Conservation (phyloP, 2,888 invertebrate genomes). For the Drosophila buzzatii region DNA sequence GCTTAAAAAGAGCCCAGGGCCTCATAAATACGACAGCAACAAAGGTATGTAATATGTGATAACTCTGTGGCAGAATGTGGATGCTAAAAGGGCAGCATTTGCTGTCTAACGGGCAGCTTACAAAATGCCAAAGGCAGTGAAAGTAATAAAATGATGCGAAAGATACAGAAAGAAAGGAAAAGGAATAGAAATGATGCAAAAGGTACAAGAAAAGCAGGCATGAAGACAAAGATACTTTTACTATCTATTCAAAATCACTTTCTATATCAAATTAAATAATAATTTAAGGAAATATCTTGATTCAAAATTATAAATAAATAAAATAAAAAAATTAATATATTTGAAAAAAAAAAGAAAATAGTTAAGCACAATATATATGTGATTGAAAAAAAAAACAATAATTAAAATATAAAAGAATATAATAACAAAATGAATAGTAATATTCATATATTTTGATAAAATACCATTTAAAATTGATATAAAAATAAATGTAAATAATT, state of each 20-base stretch:
- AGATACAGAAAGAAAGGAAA: background rate
- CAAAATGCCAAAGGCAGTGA: background rate
- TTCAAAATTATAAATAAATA: background rate
- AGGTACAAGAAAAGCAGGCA: background rate
- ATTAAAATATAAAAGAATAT: background rate
- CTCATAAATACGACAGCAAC: slow-evolving; percentile 56
- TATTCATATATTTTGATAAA: too few species aligned
- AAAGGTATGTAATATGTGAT: slow-evolving; percentile 61
- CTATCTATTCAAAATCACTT: background rate
- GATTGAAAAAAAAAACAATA: background rate
- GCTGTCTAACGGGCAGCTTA: background rate
- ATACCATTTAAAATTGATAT: background rate
- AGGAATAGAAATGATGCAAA: background rate
- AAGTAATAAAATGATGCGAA: background rate
- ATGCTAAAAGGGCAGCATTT: background rate
- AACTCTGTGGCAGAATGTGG: slow-evolving; percentile 19
- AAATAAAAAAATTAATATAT: background rate
- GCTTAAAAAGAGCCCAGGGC: slow-evolving; percentile 48
- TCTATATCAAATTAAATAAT: too few species aligned
- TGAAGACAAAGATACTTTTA: background rate
- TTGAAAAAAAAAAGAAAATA: background rate
- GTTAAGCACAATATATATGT: too few species aligned
- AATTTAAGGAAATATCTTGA: background rate
- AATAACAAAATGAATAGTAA: too few species aligned
- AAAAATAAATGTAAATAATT: background rate